Evolutionary conservation across 1,140 invertebrate species (phyloP), one percentile per base, ranked within the genome.

Genomic region (Berghia stephanieae): DNA sequence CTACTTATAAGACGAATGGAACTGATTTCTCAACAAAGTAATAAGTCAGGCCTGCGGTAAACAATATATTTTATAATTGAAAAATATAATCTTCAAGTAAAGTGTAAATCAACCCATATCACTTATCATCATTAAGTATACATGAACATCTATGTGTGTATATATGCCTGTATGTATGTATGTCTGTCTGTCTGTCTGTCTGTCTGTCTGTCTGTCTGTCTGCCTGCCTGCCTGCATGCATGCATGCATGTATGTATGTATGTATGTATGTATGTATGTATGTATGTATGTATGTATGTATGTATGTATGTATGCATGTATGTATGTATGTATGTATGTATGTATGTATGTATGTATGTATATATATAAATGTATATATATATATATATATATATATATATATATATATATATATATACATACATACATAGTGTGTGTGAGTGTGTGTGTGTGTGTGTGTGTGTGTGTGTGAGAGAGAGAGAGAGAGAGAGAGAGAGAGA

Each of bases 281-380:
- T 74, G n/a, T 13, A 57, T 74, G 34, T 34, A 57, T 74, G 49
- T 27, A 40, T 74, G 49, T 34, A 40, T 74, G 49, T 34, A 57
- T 55, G 49, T 34, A 38, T 55, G 24, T 38, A 70, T 55, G 49
- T 57, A 70, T 55, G 49, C 42, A 70, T 55, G 36, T 44, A 57
- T 55, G 49, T 57, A 57, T 55, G 49, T 57, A 57, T 36, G 43
- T 57, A 57, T 55, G 42, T 57, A 57, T n/a, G 44, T 52, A 40
- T 70, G 44, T 34, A 55, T 55, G 42, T 34, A 52, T 69, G 42
- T 34, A 69, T 77, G 38, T 34, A 36, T 77, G 55, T n/a, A 49
- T 77, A 69, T 34, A 69, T 77, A 52, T 34, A 69, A 69, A 52
- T 34, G 55, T 77, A 52, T 34, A 69, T 77, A 52, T 34, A 69